Conservation (phyloP, 2,113 vertebrate genomes). For the Saimiri boliviensis region DNA sequence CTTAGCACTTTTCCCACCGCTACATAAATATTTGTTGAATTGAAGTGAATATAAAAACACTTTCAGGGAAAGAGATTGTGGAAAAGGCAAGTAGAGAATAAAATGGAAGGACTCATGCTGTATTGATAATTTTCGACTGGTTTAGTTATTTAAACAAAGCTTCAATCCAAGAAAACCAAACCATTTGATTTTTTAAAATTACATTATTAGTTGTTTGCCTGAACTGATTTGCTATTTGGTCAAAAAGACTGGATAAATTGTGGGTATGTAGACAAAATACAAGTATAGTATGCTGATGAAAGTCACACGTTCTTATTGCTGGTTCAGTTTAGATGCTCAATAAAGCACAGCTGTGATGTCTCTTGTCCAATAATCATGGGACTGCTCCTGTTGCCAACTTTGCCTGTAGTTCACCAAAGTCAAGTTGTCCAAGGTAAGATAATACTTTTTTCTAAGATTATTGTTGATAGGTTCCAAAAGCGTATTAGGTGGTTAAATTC, state of each 20-base stretch:
- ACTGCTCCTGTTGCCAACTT: not conserved
- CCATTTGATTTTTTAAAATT: slow-evolving; percentile 34
- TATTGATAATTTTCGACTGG: slow-evolving; percentile 28
- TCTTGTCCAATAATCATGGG: not conserved
- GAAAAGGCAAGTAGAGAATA: slow-evolving; percentile 30
- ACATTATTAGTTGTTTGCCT: slow-evolving; percentile 30
- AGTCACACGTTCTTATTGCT: not conserved
- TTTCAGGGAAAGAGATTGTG: not conserved
- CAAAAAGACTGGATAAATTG: not conserved
- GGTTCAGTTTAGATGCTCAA: not conserved
- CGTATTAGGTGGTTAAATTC: not conserved
- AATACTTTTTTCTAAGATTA: not conserved
- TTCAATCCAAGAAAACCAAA: slow-evolving; percentile 22
- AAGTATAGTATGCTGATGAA: not conserved
- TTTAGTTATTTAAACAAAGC: slow-evolving; percentile 57
- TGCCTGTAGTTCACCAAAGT: not conserved
- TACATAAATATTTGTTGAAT: slow-evolving; percentile 34
- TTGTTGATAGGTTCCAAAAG: not conserved
- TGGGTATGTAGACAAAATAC: not conserved
- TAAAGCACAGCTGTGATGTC: not conserved
- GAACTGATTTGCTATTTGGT: not conserved
- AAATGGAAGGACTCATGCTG: slow-evolving; percentile 28
- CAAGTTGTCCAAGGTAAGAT: not conserved
- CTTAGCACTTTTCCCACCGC: not conserved
- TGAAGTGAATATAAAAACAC: slow-evolving; percentile 4